phyloP scores from a whole-genome alignment of 2,797 vertebrate genomes.

The Denticeps clupeoides region DNA sequence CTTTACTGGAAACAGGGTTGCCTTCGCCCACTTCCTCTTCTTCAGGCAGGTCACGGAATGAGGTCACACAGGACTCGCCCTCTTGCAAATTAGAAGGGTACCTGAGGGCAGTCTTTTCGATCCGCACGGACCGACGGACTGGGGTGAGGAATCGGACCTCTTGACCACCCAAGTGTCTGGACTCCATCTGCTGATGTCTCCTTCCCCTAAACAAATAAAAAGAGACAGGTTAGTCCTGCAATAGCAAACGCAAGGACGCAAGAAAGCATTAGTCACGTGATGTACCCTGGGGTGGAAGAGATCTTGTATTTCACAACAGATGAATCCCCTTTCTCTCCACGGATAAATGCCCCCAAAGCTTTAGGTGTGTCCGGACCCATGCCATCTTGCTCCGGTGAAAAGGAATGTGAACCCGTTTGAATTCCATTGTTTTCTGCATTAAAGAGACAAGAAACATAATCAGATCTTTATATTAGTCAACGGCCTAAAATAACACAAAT shows the following conservation, averaged over 20 bases:
- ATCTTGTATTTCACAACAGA: constrained; percentile 66
- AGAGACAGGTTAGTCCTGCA: background rate
- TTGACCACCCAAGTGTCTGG: constrained; percentile 36
- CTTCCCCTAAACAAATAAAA: constrained; percentile 29
- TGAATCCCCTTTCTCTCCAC: constrained; percentile 41
- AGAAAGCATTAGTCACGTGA: background rate
- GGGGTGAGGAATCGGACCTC: constrained; percentile 75
- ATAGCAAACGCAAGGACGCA: background rate
- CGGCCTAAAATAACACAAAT: no score
- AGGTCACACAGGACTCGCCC: constrained; percentile 70
- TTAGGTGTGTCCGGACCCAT: constrained; percentile 41
- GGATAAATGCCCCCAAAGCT: constrained; percentile 42
- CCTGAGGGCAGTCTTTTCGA: constrained; percentile 35
- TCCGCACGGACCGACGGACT: constrained; percentile 71
- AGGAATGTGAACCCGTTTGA: no score
- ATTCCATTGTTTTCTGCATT: no score
- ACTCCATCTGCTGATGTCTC: constrained; percentile 33
- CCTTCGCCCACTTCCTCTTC: constrained; percentile 35
- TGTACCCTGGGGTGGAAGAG: constrained; percentile 59
- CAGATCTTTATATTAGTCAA: no score
- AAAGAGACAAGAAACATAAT: no score
- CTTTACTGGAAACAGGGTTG: background rate
- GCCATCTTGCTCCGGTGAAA: background rate
- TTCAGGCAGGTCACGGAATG: constrained; percentile 56
- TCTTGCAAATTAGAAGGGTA: constrained; percentile 71